Evolutionary conservation across 2,888 invertebrate genomes (phyloP).

Genomic region (Scelioninae gen. 1): DNA sequence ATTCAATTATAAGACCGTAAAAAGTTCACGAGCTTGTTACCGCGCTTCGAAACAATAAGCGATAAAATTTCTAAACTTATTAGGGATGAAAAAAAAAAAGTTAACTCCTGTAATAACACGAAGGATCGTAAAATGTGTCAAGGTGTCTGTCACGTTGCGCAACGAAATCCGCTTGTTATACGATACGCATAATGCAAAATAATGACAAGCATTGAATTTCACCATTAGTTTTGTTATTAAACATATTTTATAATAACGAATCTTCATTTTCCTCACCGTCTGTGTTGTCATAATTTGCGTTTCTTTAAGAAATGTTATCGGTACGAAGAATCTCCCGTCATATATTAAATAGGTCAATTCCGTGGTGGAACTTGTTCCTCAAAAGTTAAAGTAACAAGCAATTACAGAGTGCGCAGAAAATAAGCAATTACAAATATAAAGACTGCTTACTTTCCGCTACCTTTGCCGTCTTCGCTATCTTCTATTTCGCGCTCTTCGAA

Average conservation of each 20-base stretch:
- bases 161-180: constrained; percentile 48
- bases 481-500: constrained; percentile 32
- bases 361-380: constrained; percentile 33
- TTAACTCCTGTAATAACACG: constrained; percentile 40
- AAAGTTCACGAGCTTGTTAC: constrained; percentile 57
- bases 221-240: constrained; percentile 15
- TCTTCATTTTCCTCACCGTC: not conserved
- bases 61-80: constrained; percentile 54
- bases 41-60: constrained; percentile 48
- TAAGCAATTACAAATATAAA: constrained; percentile 40
- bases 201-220: not conserved
- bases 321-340: constrained; percentile 14
- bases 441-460: constrained; percentile 30
- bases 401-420: constrained; percentile 47
- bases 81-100: constrained; percentile 44
- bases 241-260: constrained; percentile 35
- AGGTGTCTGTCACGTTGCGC: constrained; percentile 38
- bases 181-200: constrained; percentile 36
- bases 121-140: constrained; percentile 55
- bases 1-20: constrained; percentile 50
- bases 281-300: constrained; percentile 21
- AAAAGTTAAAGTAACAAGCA: constrained; percentile 60
- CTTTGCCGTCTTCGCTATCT: constrained; percentile 27
- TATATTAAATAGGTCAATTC: constrained; percentile 45
- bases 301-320: constrained; percentile 21